Conservation (phyloP, 2,797 vertebrate genomes). For the Eulemur mongoz region DNA sequence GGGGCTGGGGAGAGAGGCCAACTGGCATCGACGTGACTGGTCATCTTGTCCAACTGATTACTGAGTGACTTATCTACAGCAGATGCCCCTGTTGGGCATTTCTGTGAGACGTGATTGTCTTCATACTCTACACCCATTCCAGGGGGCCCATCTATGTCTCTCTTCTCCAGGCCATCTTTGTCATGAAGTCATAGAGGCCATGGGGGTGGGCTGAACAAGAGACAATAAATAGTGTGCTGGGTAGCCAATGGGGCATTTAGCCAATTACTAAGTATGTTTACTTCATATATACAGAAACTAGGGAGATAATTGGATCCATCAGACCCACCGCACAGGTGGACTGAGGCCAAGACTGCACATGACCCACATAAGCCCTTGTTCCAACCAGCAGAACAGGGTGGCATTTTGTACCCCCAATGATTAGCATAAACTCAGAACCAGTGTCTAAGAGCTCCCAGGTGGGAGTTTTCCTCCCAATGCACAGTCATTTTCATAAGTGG, state of each 20-base stretch:
- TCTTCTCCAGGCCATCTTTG: background rate
- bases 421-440: background rate
- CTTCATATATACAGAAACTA: background rate
- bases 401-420: background rate
- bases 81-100: background rate
- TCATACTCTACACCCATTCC: background rate
- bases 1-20: background rate
- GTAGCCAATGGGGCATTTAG: background rate
- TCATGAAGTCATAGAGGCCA: background rate
- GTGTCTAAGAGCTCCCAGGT: background rate
- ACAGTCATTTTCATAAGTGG: background rate
- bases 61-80: background rate
- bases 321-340: background rate
- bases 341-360: background rate
- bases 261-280: background rate
- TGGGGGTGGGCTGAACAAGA: background rate
- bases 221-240: background rate
- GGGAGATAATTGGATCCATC: background rate
- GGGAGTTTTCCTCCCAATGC: background rate
- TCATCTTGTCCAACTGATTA: background rate
- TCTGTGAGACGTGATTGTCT: background rate
- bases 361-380: background rate
- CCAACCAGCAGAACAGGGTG: background rate
- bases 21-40: background rate
- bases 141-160: background rate